phyloP scores from a whole-genome alignment of 2,797 vertebrate species.

The Sciurus carolinensis region DNA sequence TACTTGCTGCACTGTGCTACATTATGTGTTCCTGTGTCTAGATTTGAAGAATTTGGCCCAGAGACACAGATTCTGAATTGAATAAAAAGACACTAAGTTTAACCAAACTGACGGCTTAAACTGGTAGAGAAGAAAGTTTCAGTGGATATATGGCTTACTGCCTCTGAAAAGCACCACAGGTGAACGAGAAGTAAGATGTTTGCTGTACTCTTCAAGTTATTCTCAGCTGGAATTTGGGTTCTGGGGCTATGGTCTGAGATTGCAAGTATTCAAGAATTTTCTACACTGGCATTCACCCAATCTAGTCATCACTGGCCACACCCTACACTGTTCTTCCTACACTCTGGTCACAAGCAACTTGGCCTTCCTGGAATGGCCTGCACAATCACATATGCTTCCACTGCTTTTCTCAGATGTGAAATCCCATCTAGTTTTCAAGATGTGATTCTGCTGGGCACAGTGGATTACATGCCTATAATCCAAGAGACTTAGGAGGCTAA shows the following conservation, averaged over 20 bases:
- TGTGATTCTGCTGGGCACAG: not conserved
- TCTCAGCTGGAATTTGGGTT: not conserved
- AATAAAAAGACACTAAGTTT: not conserved
- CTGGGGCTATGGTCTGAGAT: not conserved
- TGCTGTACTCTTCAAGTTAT: not conserved
- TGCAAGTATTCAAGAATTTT: slow-evolving; percentile 30
- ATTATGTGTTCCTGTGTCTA: not conserved
- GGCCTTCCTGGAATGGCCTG: not conserved
- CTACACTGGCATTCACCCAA: not conserved
- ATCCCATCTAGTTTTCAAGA: not conserved
- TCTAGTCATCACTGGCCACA: not conserved
- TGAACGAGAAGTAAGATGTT: not conserved
- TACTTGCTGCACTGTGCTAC: not conserved
- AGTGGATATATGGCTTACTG: not conserved
- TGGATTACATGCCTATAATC: too few species aligned
- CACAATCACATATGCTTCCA: not conserved
- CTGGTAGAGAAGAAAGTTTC: not conserved
- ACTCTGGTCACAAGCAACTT: not conserved
- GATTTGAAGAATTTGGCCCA: not conserved
- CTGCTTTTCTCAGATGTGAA: slow-evolving; percentile 3
- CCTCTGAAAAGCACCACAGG: not conserved
- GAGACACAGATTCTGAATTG: not conserved
- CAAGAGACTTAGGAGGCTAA: too few species aligned
- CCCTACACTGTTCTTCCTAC: not conserved
- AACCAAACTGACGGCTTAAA: not conserved